These are phyloP conservation scores for Myiopsitta monachus DNA, from an alignment of 2,113 vertebrate genomes.

Conservation along the genomic window DNA sequence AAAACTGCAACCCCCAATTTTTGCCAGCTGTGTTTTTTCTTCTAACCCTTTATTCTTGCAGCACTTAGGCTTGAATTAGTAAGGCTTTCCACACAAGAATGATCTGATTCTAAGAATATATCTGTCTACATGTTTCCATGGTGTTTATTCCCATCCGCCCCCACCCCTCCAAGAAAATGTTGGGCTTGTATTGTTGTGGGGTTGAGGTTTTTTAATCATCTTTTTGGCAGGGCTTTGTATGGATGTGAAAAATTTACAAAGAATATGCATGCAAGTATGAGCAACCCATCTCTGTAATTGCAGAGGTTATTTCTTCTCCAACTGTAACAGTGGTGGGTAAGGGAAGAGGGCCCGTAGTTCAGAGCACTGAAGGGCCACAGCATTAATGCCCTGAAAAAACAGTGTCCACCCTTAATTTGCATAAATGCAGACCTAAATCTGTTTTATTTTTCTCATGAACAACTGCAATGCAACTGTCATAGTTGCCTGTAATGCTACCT, in stretches of 20 bases:
- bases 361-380: conserved; percentile 25
- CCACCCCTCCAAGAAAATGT: not conserved
- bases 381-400: not conserved
- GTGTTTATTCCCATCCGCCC: conserved; percentile 16
- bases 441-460: not conserved
- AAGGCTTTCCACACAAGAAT: conserved; percentile 61
- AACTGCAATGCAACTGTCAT: not conserved
- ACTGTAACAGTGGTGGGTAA: not conserved
- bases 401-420: not conserved
- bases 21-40: conserved; percentile 76
- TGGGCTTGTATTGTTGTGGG: conserved; percentile 20
- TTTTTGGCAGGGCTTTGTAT: conserved; percentile 36
- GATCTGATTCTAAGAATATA: conserved; percentile 46
- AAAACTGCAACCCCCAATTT: conserved; percentile 69
- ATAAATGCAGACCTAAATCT: not conserved
- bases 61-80: conserved; percentile 59
- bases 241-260: conserved; percentile 36
- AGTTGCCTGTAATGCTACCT: not conserved
- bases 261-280: not conserved
- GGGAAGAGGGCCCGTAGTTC: not conserved
- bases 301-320: conserved; percentile 8
- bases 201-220: conserved; percentile 18
- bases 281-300: not conserved
- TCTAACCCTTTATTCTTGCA: conserved; percentile 57
- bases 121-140: conserved; percentile 54